phyloP scores from a whole-genome alignment of 2,113 vertebrate genomes.

The Petroica traversi region DNA sequence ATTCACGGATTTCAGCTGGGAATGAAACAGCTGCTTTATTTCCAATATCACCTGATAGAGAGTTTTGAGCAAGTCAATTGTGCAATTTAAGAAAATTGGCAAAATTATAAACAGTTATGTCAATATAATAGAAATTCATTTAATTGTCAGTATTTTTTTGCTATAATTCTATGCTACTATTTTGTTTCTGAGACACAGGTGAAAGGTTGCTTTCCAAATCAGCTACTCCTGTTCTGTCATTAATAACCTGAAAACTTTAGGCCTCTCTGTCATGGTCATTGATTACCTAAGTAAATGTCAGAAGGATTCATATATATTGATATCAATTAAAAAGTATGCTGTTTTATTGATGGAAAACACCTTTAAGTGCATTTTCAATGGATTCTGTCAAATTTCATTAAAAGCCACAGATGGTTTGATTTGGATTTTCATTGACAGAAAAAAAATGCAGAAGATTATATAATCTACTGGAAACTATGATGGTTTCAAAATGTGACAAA shows the following conservation, averaged over 20 bases:
- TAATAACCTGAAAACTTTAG: neutral
- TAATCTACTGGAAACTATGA: neutral
- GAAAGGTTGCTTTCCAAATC: neutral
- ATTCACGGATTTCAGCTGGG: neutral
- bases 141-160: neutral
- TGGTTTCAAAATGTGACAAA: neutral
- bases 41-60: neutral
- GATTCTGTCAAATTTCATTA: neutral
- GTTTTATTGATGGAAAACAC: neutral
- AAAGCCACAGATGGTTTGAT: neutral
- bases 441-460: neutral
- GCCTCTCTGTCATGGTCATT: neutral
- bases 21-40: neutral
- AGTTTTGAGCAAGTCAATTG: neutral
- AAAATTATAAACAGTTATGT: neutral
- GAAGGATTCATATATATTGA: neutral
- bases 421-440: neutral
- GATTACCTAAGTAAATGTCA: neutral
- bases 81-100: neutral
- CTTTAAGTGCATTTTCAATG: neutral
- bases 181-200: neutral
- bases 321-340: neutral
- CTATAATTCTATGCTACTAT: neutral
- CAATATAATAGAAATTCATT: neutral
- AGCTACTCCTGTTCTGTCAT: neutral